Base-by-base conservation (phyloP, 2,797 vertebrate species). In the Hippocampus kuda region DNA sequence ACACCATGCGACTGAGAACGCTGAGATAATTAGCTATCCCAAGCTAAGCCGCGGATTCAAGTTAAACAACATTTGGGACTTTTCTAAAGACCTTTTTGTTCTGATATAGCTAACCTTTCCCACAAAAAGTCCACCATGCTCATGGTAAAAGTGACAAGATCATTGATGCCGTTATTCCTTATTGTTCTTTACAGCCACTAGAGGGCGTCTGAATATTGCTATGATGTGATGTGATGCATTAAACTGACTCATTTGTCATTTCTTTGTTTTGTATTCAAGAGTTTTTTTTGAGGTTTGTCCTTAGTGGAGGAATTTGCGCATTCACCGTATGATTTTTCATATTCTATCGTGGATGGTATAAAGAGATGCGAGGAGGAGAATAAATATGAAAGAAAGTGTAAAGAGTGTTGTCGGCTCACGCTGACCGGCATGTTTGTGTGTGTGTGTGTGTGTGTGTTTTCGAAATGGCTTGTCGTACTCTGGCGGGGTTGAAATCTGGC, bases 381-480 rank as follows among this genome's bases (percentile, higher is more conserved):
- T 72, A 78, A 81, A 82, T 78, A 76, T 65, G 70, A 66, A 69
- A 70, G 42, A 72, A 60, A 48, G 69, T 79, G 80, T 77, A 82
- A 74, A 44, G 38, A 78, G 75, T 68, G 67, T 66, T 78, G 72
- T 57, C 71, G 78, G 72, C 73, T 78, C 68, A 53, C 66, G 68
- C 75, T 85, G 79, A 83, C 68, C 68, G 73, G 66, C 65, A 41
- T 71, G 78, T 78, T 34, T 82, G 74, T 78, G 64, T 75, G 75
- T 79, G 41, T 72, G 63, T 73, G 34, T 38, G 34, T 38, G 34
- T 34, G 34, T 38, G 34, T 76, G 77, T 75, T 20, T 73, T 80
- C 65, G 77, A 49, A 16, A 77, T 51, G 72, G 59, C 49, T 69
- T 68, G 72, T 76, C 79, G 73, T 70, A 72, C 72, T 77, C 69